Evolutionary conservation across 1,140 invertebrate species (phyloP).

Genomic region (Camponotus pennsylvanicus): DNA sequence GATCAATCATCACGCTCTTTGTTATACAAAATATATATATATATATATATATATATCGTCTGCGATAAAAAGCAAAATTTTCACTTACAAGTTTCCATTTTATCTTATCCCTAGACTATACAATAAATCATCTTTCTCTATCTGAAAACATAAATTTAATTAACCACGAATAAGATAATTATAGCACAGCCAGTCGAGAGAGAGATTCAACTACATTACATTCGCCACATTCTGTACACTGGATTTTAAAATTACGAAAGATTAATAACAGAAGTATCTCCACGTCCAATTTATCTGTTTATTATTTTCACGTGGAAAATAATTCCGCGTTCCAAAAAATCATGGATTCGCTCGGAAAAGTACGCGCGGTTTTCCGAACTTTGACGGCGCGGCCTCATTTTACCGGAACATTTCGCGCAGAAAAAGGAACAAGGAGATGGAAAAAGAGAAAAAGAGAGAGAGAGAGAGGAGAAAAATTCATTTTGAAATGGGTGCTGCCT

Average conservation of each 20-base stretch:
- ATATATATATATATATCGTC: background rate
- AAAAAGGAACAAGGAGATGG: conserved; percentile 34
- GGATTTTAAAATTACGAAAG: background rate
- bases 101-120: background rate
- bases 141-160: background rate
- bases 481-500: conserved; percentile 73
- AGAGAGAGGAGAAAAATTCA: conserved; percentile 68
- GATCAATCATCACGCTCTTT: conserved; percentile 13
- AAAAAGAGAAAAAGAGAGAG: conserved; percentile 10
- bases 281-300: conserved; percentile 23
- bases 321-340: conserved; percentile 27
- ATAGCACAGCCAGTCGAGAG: background rate
- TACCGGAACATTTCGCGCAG: conserved; percentile 40
- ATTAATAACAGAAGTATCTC: background rate
- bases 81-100: background rate
- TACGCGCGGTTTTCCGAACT: conserved; percentile 53
- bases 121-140: background rate
- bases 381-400: conserved; percentile 61
- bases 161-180: background rate
- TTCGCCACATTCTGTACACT: background rate
- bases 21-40: background rate
- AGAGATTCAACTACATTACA: background rate
- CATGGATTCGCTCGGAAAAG: conserved; percentile 44
- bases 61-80: conserved; percentile 7
- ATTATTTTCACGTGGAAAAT: conserved; percentile 29